Evolutionary conservation across 2,113 vertebrate genomes (phyloP).

Genomic region (Sprattus sprattus): DNA sequence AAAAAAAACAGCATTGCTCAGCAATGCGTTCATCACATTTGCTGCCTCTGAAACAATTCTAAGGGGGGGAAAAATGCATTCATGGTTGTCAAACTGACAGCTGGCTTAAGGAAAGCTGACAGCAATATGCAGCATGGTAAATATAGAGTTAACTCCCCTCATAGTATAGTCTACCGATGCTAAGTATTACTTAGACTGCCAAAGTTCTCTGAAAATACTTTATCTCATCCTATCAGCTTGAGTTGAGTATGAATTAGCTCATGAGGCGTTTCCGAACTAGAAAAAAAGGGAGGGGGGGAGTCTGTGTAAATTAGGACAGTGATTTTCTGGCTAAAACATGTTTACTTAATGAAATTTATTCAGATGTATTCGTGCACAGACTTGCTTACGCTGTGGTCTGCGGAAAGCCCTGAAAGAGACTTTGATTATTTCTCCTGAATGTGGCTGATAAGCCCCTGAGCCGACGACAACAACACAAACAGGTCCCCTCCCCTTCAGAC

Average conservation of each 20-base stretch:
- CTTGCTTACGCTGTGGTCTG: conserved; percentile 15
- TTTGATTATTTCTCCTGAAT: not conserved
- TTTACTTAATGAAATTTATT: conserved; percentile 19
- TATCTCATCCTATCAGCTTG: not conserved
- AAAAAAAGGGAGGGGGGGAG: not conserved
- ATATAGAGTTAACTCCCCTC: not conserved
- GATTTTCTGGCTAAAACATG: conserved; percentile 7
- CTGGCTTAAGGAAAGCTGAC: not conserved
- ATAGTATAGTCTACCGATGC: not conserved
- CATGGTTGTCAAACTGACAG: not conserved
- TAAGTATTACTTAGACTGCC: not conserved
- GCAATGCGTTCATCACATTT: not conserved
- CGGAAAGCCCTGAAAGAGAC: not conserved
- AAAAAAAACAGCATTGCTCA: not conserved
- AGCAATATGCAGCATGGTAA: not conserved
- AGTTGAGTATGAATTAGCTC: not conserved
- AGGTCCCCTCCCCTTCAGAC: not conserved
- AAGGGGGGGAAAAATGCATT: not conserved
- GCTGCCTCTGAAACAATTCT: not conserved
- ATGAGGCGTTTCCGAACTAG: not conserved
- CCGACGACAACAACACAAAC: not conserved
- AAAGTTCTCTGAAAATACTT: not conserved
- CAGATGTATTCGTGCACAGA: conserved; percentile 5
- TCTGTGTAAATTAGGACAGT: not conserved
- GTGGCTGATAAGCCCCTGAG: not conserved